Evolutionary conservation across 2,113 vertebrate species (phyloP), one percentile per base, ranked within the genome.

Genomic region (Entosphenus tridentatus): DNA sequence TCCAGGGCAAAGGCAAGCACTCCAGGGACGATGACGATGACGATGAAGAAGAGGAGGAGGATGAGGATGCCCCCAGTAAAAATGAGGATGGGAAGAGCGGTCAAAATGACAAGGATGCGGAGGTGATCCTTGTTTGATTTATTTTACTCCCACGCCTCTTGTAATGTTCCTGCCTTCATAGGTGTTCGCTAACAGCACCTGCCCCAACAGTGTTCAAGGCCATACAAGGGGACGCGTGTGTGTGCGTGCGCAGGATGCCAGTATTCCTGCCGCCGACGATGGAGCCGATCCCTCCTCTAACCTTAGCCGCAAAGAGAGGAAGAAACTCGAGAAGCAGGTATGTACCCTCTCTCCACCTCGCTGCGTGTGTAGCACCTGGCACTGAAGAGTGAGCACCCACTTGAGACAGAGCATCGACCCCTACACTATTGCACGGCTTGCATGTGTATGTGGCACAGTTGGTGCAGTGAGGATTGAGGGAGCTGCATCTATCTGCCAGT

Each of bases 291-390:
- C 84, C 1, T 84, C 74, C 9, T 85, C 84, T 9, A 82, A 87
- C 68, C 73, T 92, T 7, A 92, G 81, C 76, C 89, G 90, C 70
- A 92, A 89, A 74, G 87, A 90, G 72, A 89, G 86, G 75, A 92
- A 90, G 74, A 88, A 89, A 75, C 81, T 82, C 13, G 90, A 92
- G 75, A 92, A 92, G 69, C 78, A 76, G 83, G 87, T 88, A 55
- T 70, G 72, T 10, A 10, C 39, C 39, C 39, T 39, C 39, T 39
- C 39, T 67, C 9, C 9, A 10, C 21, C 16, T 67, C 9, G 65
- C 10, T 16, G 21, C 21, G 16, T 39, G 16, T 21, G 21, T 67
- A 21, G 16, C 16, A 21, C 9, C 21, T 21, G 21, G 8, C 16
- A 9, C 65, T 67, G 10, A 17, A 10, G 39, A 39, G 39, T 39